Conservation (phyloP, 2,797 vertebrate species). For the Neosilurus hyrtlii region DNA sequence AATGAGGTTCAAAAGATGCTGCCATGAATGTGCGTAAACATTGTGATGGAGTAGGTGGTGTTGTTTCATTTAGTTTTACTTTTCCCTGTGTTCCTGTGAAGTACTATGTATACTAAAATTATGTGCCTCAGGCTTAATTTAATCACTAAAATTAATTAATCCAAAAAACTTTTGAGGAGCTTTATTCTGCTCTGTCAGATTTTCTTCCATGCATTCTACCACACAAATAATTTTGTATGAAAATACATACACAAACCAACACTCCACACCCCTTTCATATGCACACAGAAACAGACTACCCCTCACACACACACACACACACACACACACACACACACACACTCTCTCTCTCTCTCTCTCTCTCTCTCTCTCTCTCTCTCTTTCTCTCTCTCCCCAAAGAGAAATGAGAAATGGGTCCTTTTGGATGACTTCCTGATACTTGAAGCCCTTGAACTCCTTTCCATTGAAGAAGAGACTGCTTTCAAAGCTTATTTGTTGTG, state of each 20-base stretch:
- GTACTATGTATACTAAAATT: no score
- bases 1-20: no score
- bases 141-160: no score
- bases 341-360: background rate
- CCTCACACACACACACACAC: conserved; percentile 26
- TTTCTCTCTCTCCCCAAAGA: conserved; percentile 50
- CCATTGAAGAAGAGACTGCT: conserved; percentile 63
- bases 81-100: no score
- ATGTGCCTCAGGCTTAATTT: no score
- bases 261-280: conserved; percentile 26
- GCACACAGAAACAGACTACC: background rate
- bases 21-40: no score
- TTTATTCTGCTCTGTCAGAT: background rate
- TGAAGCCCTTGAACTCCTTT: conserved; percentile 69
- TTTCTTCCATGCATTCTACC: background rate
- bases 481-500: conserved; percentile 69
- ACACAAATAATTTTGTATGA: background rate
- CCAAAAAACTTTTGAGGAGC: background rate
- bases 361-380: no score
- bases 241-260: conserved; percentile 40
- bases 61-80: no score
- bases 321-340: conserved; percentile 54
- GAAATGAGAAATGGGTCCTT: conserved; percentile 53
- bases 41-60: no score
- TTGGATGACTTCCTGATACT: conserved; percentile 69